These are phyloP conservation scores for Clarias batrachus DNA, from an alignment of 2,113 vertebrate genomes.

Conservation along the genomic window DNA sequence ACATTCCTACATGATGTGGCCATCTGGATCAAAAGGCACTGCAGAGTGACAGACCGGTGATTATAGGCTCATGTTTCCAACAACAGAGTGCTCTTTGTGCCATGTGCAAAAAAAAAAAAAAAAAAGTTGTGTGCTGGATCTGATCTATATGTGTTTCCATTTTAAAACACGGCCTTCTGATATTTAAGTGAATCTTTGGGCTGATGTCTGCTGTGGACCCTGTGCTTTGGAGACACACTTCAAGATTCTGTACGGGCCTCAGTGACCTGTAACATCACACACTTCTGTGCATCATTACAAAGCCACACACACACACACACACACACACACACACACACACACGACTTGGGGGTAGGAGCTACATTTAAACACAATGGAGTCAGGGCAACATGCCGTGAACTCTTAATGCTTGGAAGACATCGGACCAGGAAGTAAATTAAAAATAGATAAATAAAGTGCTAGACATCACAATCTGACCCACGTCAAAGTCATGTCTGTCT, in stretches of 20 bases:
- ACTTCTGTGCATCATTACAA: slow-evolving; percentile 14
- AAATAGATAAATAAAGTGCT: too few species aligned
- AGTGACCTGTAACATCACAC: slow-evolving; percentile 18
- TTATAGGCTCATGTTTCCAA: slow-evolving; percentile 47
- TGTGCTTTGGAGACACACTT: slow-evolving; percentile 38
- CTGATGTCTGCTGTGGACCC: slow-evolving; percentile 17
- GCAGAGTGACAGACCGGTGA: slow-evolving; percentile 31
- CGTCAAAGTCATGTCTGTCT: too few species aligned
- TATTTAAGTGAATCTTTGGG: not conserved
- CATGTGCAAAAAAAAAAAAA: slow-evolving; percentile 2
- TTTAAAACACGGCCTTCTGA: slow-evolving; percentile 3
- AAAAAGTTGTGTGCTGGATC: not conserved
- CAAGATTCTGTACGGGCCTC: slow-evolving; percentile 37
- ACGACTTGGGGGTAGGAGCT: not conserved
- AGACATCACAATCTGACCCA: too few species aligned
- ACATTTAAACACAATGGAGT: slow-evolving; percentile 30
- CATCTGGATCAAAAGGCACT: slow-evolving; percentile 38
- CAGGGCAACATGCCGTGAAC: slow-evolving; percentile 17
- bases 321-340: slow-evolving; percentile 15
- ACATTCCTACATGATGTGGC: slow-evolving; percentile 42
- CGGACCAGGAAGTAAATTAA: too few species aligned
- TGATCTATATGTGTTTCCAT: slow-evolving; percentile 15
- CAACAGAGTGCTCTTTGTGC: slow-evolving; percentile 38
- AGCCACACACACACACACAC: slow-evolving; percentile 12
- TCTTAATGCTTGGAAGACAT: not conserved